Evolutionary conservation across 2,113 vertebrate species (phyloP).

Genomic region (Lanius ludovicianus): DNA sequence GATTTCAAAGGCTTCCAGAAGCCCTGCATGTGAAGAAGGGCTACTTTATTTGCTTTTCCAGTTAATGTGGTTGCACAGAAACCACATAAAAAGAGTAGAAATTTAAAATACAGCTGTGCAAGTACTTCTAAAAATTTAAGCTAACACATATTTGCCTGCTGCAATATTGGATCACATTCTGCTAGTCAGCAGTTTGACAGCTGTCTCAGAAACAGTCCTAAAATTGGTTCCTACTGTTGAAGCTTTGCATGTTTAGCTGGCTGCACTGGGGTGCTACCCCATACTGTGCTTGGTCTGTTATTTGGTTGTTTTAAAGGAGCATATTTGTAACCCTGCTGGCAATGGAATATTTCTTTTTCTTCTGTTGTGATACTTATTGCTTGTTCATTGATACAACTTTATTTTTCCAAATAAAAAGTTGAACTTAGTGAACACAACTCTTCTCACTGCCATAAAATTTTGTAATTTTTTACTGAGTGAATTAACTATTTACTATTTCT

Average conservation of each 20-base stretch:
- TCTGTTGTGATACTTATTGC: neutral
- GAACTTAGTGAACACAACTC: neutral
- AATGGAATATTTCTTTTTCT: neutral
- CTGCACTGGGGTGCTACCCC: neutral
- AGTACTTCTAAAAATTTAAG: neutral
- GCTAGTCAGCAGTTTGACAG: neutral
- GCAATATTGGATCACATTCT: neutral
- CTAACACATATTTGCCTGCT: neutral
- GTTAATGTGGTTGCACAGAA: neutral
- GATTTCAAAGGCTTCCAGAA: neutral
- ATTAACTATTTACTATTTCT: neutral
- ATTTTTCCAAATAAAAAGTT: neutral
- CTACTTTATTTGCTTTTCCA: neutral
- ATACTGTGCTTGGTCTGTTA: neutral
- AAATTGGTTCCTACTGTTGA: neutral
- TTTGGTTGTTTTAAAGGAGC: neutral
- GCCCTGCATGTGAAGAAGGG: neutral
- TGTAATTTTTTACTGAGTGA: neutral
- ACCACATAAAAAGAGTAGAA: neutral
- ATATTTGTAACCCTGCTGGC: neutral
- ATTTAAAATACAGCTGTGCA: neutral
- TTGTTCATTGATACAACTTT: neutral
- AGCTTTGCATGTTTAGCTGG: neutral
- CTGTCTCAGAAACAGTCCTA: neutral
- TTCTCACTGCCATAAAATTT: neutral